Evolutionary conservation across 1,140 invertebrate species (phyloP), one percentile per base, ranked within the genome.

Genomic region (Pissodes strobi): DNA sequence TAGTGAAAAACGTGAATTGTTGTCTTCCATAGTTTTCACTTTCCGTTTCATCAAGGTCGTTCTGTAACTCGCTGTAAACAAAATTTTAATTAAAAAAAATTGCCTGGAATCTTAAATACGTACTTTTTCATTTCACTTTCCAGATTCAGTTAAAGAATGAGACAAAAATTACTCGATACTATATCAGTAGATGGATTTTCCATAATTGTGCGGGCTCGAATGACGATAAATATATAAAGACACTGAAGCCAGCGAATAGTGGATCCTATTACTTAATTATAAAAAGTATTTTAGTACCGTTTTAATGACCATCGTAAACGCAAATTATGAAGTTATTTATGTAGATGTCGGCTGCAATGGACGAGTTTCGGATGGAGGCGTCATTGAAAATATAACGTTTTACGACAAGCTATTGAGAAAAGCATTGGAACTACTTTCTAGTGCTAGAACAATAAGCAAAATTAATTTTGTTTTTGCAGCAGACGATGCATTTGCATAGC

Each of bases 191-290:
- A 53, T 10, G 8, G 9, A 38, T 25, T 13, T 59, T 48, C 25
- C 74, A 74, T 13, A 72, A 79, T 71, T 78, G 76, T 64, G 49
- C 73, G 19, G 75, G 76, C 37, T 74, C 79, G 15, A 69, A 81
- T 5, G 80, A 81, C 74, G 80, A 80, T 0, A 79, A 78, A 62
- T 73, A 79, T 66, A 68, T 79, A 6, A n/a, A n/a, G 38, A 69
- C 78, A 37, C 52, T 63, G 23, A 49, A 67, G 27, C 78, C 77
- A 6, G 18, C 62, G 12, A 61, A 75, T n/a, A 70, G 67, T 65
- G 78, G 79, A 30, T 78, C 76, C 0, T 37, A 62, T 34, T 34
- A 34, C n/a, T 67, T 72, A 15, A 53, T 34, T 13, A 25, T 15
- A 25, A 25, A n/a, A 25, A 25, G 8, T 13, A 25, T 27, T 19